Evolutionary conservation across 2,888 invertebrate species (phyloP).

Genomic region (Drosophila kambysellisi): DNA sequence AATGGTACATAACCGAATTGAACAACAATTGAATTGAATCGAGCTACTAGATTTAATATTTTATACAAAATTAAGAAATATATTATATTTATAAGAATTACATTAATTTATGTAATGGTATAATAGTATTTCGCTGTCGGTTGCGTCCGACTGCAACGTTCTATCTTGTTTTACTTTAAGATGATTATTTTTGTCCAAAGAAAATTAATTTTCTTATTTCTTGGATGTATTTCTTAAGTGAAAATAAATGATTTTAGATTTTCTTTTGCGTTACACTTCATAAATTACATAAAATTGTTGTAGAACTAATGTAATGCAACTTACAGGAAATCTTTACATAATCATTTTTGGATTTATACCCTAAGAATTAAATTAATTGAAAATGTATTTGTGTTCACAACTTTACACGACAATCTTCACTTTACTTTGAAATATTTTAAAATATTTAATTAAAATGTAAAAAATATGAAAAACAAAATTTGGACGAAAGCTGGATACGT

Average conservation of each 20-base stretch:
- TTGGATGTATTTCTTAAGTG: not conserved
- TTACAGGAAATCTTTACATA: not conserved
- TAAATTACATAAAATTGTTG: not conserved
- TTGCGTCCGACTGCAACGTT: too few species aligned
- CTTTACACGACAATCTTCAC: not conserved
- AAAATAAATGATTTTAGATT: not conserved
- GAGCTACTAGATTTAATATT: too few species aligned
- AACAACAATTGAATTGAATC: too few species aligned
- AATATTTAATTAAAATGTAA: not conserved
- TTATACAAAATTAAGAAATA: too few species aligned
- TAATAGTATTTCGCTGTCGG: too few species aligned
- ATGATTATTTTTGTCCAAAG: not conserved
- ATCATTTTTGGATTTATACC: not conserved
- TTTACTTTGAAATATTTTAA: not conserved
- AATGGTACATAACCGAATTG: too few species aligned
- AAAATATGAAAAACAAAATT: not conserved
- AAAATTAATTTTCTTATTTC: not conserved
- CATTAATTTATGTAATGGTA: too few species aligned
- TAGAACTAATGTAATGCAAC: not conserved
- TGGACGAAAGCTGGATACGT: not conserved
- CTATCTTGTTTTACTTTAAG: too few species aligned
- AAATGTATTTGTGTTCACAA: not conserved
- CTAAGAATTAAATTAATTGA: not conserved
- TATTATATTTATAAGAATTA: too few species aligned
- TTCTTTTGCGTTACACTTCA: not conserved